These are phyloP conservation scores for Nomada fabriciana DNA, from an alignment of 2,888 invertebrate species.

Conservation along the genomic window DNA sequence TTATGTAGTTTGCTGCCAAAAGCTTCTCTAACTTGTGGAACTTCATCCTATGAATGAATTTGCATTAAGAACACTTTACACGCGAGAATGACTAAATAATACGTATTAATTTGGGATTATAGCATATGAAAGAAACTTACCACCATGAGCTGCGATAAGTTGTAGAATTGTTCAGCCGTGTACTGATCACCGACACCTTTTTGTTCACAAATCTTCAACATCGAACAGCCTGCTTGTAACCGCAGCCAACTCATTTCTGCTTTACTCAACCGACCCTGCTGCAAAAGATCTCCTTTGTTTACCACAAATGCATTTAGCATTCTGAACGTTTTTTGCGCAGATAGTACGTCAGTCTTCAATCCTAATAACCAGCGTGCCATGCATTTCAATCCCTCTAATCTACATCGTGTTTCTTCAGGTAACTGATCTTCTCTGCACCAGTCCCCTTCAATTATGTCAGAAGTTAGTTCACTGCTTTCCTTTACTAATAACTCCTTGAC, in stretches of 20 bases:
- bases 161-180: constrained; percentile 97
- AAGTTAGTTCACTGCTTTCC: constrained; percentile 87
- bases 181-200: constrained; percentile 98
- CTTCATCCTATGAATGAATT: constrained; percentile 87
- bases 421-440: constrained; percentile 96
- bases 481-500: constrained; percentile 97
- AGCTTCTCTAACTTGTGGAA: constrained; percentile 93
- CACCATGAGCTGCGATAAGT: constrained; percentile 95
- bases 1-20: constrained; percentile 97
- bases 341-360: constrained; percentile 93
- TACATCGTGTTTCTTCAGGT: constrained; percentile 96
- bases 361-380: constrained; percentile 98
- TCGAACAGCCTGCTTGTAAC: constrained; percentile 96
- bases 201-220: constrained; percentile 98
- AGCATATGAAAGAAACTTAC: constrained; percentile 85
- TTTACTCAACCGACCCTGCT: constrained; percentile 90
- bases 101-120: neutral
- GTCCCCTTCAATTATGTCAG: constrained; percentile 85
- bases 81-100: neutral
- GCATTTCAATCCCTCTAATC: constrained; percentile 97
- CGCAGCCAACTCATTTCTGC: constrained; percentile 97
- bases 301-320: constrained; percentile 97
- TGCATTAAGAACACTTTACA: neutral
- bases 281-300: constrained; percentile 94
- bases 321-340: constrained; percentile 96